Conservation (phyloP, 2,888 invertebrate genomes). For the Oconnorella tubifera region DNA sequence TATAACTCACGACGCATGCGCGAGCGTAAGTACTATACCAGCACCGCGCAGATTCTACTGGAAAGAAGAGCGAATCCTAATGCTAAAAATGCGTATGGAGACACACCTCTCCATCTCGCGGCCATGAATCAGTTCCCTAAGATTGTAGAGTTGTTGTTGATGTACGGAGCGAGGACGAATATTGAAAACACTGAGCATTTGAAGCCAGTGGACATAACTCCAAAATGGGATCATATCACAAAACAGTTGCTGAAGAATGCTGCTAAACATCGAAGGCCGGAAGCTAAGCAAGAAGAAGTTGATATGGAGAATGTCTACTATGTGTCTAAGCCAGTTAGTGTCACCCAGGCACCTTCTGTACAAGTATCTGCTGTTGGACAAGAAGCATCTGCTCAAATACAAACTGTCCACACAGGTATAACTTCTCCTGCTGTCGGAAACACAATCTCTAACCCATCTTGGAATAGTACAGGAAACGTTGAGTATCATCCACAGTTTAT, state of each 20-base stretch:
- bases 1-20: neutral
- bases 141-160: slow-evolving; percentile 2
- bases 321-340: no score
- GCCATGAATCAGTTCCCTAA: slow-evolving; percentile 8
- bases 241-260: neutral
- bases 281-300: neutral
- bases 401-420: no score
- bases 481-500: no score
- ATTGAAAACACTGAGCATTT: slow-evolving; percentile 2
- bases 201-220: neutral
- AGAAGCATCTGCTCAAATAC: no score
- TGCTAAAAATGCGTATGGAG: neutral
- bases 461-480: no score
- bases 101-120: slow-evolving; percentile 7
- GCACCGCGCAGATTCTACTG: neutral
- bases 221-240: neutral
- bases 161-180: neutral
- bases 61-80: slow-evolving; percentile 6
- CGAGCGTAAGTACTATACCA: neutral
- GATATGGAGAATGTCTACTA: neutral
- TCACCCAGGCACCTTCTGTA: no score
- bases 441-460: no score
- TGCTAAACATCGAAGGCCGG: neutral
- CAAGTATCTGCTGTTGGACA: no score
- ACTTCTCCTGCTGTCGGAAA: no score